Percentiles rank a stretch among this genome's conserved stretches.
Evolutionary conservation across 1,140 invertebrate species (phyloP).

Genomic region (Halesus radiatus): DNA sequence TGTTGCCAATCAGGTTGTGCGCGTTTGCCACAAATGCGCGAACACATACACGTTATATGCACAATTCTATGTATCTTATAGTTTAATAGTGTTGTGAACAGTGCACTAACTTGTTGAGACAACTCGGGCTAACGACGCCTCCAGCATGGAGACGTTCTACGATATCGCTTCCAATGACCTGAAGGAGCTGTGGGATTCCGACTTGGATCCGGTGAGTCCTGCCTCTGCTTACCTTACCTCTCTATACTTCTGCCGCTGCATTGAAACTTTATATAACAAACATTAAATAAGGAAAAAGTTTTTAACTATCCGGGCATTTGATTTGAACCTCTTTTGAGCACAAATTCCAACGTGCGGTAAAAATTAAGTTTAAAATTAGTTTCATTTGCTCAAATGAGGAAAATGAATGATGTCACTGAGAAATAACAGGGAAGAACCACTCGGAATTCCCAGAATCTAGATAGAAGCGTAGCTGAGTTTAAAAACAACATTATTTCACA

Average conservation of each 20-base stretch:
- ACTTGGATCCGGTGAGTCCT: slow-evolving; percentile 81
- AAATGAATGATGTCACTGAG: background rate
- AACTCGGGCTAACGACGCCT: slow-evolving; percentile 30
- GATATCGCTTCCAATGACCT: slow-evolving; percentile 78
- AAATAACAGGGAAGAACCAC: background rate
- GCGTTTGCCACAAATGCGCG: slow-evolving; percentile 26
- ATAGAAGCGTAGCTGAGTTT: background rate
- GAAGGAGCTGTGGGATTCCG: slow-evolving; percentile 83
- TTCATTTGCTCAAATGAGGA: background rate
- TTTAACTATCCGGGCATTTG: no score
- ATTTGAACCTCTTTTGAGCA: no score
- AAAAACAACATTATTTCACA: background rate
- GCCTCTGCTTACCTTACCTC: no score
- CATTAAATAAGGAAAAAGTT: no score
- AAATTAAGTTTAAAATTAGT: background rate
- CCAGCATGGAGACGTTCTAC: slow-evolving; percentile 77
- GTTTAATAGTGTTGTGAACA: slow-evolving; percentile 41
- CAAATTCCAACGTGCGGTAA: no score
- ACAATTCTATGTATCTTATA: slow-evolving; percentile 25
- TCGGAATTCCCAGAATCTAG: background rate
- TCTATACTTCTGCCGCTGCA: no score
- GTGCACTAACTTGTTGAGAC: slow-evolving; percentile 14
- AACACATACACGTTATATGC: slow-evolving; percentile 28
- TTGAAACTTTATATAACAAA: no score
- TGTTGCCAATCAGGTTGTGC: slow-evolving; percentile 23